Evolutionary conservation across 2,113 vertebrate species (phyloP), one percentile per base, ranked within the genome.

Genomic region (Silurus glanis): DNA sequence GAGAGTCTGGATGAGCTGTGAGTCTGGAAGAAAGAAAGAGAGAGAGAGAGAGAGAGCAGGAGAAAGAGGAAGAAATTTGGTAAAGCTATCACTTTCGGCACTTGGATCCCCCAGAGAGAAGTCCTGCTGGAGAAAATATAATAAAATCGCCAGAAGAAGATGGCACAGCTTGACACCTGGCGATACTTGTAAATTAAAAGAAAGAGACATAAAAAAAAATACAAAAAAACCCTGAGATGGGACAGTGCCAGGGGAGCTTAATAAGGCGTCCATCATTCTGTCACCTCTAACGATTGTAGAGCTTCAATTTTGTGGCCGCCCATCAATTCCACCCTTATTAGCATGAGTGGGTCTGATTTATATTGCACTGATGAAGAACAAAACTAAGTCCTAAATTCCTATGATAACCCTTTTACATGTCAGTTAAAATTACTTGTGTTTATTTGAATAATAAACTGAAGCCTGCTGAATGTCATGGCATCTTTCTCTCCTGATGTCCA

Each of bases 61-160:
- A 55, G 55, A 79, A 55, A 58, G 76, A 28, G 56, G 13, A 37
- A 80, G 88, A 74, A 79, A 64, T 49, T 82, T 82, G 91, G 89
- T 59, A 85, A 92, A 92, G 91, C 91, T 93, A 91, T 94, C 93
- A 92, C 92, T 92, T 94, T 93, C 88, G 93, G 88, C 91, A 91
- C 86, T 10, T 47, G 81, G 72, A 88, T 93, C 94, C 91, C 92
- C 51, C 58, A 1, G 93, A 92, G 95, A 91, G 90, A 85, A 86
- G 64, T 92, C 90, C 91, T 92, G 90, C 91, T 91, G 89, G 86
- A 93, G 92, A 91, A 91, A 93, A 94, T 92, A 87, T 85, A 89
- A 92, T 89, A 89, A 88, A 91, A 91, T 88, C 85, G 61, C 72
- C 86, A 89, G 83, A 75, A 88, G 90, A 89, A 83, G 84, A 90